phyloP scores from a whole-genome alignment of 2,113 vertebrate species.

The Narcine bancroftii region DNA sequence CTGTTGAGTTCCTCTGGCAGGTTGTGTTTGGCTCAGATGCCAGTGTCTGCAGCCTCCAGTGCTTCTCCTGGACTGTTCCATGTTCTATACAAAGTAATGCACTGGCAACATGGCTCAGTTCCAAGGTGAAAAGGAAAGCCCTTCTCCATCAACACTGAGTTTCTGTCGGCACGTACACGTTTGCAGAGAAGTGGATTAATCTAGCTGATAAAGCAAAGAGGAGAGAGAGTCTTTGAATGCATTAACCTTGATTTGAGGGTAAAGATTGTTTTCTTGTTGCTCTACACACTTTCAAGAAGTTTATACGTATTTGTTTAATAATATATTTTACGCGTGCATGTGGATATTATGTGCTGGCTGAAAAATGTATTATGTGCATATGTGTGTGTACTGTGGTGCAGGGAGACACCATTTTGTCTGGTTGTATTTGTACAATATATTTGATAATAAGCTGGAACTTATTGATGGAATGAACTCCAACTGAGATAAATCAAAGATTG shows the following conservation, averaged over 20 bases:
- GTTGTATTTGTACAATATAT: too few relatives aligned
- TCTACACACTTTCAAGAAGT: background rate
- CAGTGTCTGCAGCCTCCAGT: too few relatives aligned
- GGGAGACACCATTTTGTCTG: too few relatives aligned
- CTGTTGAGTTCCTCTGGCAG: too few relatives aligned
- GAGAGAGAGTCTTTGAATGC: background rate
- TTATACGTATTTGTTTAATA: too few relatives aligned
- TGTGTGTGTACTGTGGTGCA: too few relatives aligned
- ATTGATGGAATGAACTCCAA: background rate
- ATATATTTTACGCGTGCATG: too few relatives aligned
- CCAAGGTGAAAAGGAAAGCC: background rate
- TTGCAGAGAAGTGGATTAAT: background rate
- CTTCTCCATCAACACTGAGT: background rate
- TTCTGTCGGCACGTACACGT: background rate
- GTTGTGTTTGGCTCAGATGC: too few relatives aligned
- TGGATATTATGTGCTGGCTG: too few relatives aligned
- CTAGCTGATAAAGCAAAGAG: background rate
- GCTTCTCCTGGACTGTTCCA: too few relatives aligned
- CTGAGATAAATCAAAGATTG: background rate
- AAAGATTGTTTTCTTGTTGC: background rate
- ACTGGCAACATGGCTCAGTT: background rate
- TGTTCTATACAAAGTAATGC: background rate
- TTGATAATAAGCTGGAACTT: too few relatives aligned
- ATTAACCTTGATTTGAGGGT: background rate
- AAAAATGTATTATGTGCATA: too few relatives aligned